Evolutionary conservation across 2,888 invertebrate species (phyloP), one percentile per base, ranked within the genome.

Genomic region (Pyrocoelia pectoralis): DNA sequence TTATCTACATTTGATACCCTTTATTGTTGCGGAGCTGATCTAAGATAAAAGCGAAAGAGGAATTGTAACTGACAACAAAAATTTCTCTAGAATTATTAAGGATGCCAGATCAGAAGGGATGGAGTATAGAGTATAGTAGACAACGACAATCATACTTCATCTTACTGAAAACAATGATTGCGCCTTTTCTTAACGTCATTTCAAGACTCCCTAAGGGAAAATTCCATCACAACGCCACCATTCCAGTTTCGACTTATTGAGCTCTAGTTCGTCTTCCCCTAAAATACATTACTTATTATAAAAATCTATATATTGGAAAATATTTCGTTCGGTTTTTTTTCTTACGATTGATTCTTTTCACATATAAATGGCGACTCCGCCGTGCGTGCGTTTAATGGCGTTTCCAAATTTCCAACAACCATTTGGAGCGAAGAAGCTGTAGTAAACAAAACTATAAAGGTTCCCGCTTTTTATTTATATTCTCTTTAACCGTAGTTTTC

Each of bases 1-100:
- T 66, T 66, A 66, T 69, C 67, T 63, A 48, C 52, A 66, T 63
- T 58, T 38, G 43, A 53, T 59, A 38, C 50, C 50, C 59, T 60
- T 41, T 56, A 56, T 56, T 51, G 29, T 56, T 17, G 41, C 41
- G 40, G 24, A 24, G 24, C 24, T 24, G n/a, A n/a, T n/a, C n/a
- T 55, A 46, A 48, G 56, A 61, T 51, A 61, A 56, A 61, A 61
- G 19, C 50, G 28, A 24, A 46, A n/a, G 28, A 24, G 51, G 24
- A 49, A 9, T n/a, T 14, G 29, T 24, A 56, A 56, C 28, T 29
- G 24, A 29, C 33, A 33, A 49, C 28, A 48, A 51, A 57, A 56
- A 29, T 18, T 10, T 51, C 24, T 38, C 43, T 28, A 41, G 15
- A 55, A 56, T 48, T 48, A 50, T 13, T 14, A 14, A 38, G 13